Base-by-base conservation (phyloP, 2,113 vertebrate genomes). In the Brachyhypopomus gauderio region DNA sequence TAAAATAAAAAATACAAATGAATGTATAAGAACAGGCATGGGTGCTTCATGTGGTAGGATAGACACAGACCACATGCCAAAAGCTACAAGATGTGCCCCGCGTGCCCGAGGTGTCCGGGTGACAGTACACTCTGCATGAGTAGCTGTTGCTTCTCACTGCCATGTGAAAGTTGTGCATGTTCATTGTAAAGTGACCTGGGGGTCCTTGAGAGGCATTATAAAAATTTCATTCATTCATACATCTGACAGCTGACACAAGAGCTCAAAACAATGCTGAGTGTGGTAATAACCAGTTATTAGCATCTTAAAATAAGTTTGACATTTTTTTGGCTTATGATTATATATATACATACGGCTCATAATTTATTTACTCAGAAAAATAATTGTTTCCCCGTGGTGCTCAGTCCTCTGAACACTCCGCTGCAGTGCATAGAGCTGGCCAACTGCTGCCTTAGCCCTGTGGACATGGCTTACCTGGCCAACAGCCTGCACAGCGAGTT, bases 381-480 rank as follows among this genome's bases (percentile, higher is more conserved):
- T 64, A 23, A 9, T 0, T 19, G 5, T 20, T 62, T 79, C 72
- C 88, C 52, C 85, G 9, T 85, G 82, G 86, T 77, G 60, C 72
- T 16, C 89, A 99, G 97, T 84, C 95, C 96, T 19, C 90, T 99
- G 14, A 91, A 88, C 86, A 96, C 94, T 2, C 96, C 97, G 0
- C 88, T 99, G 83, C 93, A 93, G 89, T 86, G 83, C 14, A 81
- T 99, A 87, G 96, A 99, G 84, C 87, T 98, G 89, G 94, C 95
- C 63, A 95, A 96, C 90, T 99, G 97, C 77, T 87, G 86, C 62
- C 87, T 99, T 87, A 96, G 89, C 81, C 89, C 94, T 0, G 82
- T 89, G 7, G 98, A 99, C 87, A 96, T 98, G 95, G 93, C 92
- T 0, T 99, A 97, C 88, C 86, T 99, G 88, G 93, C 96, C 60